Base-by-base conservation (phyloP, 2,113 vertebrate species). In the Mesocricetus auratus region DNA sequence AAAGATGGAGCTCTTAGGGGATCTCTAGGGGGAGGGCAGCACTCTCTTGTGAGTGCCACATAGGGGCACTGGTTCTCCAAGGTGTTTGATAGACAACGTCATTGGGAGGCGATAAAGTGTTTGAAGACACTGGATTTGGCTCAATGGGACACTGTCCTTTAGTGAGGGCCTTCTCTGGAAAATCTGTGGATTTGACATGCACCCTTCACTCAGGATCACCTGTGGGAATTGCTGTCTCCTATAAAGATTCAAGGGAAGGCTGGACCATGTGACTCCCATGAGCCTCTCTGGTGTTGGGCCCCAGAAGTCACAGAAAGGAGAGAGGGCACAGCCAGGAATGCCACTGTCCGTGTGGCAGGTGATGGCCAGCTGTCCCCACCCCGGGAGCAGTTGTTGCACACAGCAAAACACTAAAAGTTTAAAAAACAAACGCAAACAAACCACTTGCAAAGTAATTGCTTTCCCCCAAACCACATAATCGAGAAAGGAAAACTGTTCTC, bases 21-120 rank as follows among this genome's bases (percentile, higher is more conserved):
- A 29, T 53, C 2, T 16, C 42, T n/a, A 0, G 8, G 10, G 12
- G 21, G 24, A 21, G 0, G 0, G 47, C 0, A 33, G n/a, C 11
- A 5, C 9, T 60, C 22, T 13, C 64, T 74, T 5, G 0, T 2
- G 75, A 39, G 21, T 31, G 0, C 31, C 5, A 2, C 45, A 53
- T 1, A 16, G 19, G 17, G 68, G 2, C 3, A 0, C 9, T 31
- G 31, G 21, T 15, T 24, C 73, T 71, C 39, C 58, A 1, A 39
- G 11, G 26, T 0, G 36, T 31, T 79, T 68, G 31, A 11, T 29
- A 69, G 68, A 82, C 22, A 3, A 19, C 11, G 8, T 0, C 24
- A 26, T 11, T 0, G 3, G 9, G 19, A 9, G 29, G 39, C 33
- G 29, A 66, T 33, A 9, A 69, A 15, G 33, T 36, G 71, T 45